Evolutionary conservation across 2,113 vertebrate species (phyloP).

Genomic region (Trichomycterus rosablanca): DNA sequence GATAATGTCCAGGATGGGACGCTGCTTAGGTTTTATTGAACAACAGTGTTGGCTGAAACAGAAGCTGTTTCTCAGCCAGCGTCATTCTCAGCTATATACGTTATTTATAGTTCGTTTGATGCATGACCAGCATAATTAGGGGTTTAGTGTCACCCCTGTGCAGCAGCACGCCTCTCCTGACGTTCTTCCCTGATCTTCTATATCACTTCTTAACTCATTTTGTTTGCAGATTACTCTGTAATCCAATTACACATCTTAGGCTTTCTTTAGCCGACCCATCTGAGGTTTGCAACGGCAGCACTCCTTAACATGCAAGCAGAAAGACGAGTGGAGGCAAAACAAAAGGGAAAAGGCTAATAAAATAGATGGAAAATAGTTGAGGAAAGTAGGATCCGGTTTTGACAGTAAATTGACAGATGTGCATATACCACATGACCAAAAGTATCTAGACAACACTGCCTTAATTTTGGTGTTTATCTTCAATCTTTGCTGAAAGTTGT

Average conservation of each 20-base stretch:
- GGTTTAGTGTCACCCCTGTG: background rate
- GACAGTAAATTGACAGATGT: too few species aligned
- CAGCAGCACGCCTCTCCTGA: conserved; percentile 24
- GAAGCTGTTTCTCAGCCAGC: too few species aligned
- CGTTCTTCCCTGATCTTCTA: conserved; percentile 47
- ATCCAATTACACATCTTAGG: conserved; percentile 57
- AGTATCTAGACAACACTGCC: too few species aligned
- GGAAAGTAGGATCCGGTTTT: too few species aligned
- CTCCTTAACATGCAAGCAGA: conserved; percentile 38
- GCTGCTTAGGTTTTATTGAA: too few species aligned
- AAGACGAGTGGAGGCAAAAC: background rate
- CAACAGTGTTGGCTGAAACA: too few species aligned
- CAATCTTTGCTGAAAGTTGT: too few species aligned
- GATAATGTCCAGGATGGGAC: too few species aligned
- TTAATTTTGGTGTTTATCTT: too few species aligned
- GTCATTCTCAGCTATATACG: background rate
- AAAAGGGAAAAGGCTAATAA: background rate
- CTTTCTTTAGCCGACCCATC: conserved; percentile 44
- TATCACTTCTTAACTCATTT: conserved; percentile 50
- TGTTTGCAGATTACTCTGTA: conserved; percentile 61
- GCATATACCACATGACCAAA: too few species aligned
- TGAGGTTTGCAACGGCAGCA: conserved; percentile 34
- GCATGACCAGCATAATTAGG: background rate
- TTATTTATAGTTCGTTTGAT: conserved; percentile 7
- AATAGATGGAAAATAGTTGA: too few species aligned